phyloP scores from a whole-genome alignment of 2,113 vertebrate genomes.

The Hypocryptadius cinnamomeus region DNA sequence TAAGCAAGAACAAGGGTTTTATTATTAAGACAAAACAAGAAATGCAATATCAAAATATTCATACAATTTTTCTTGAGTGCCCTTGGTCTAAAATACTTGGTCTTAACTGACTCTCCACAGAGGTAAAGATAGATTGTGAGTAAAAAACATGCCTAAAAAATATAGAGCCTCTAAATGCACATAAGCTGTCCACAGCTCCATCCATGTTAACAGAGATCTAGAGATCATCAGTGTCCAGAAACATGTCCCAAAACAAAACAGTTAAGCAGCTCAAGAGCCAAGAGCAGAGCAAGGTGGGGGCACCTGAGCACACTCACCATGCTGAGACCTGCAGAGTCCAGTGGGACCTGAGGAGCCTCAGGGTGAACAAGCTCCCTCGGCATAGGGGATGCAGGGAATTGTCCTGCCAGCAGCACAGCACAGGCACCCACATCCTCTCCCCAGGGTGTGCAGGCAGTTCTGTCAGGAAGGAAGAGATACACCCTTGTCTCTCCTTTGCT shows the following conservation, averaged over 20 bases:
- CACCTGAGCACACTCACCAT: background rate
- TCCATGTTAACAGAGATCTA: background rate
- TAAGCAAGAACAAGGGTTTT: constrained; percentile 12
- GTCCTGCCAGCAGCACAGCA: background rate
- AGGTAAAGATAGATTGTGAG: background rate
- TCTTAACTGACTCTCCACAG: background rate
- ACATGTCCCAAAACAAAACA: background rate
- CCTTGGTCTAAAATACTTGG: background rate
- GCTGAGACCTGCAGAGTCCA: background rate
- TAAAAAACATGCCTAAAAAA: background rate
- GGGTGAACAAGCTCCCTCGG: background rate
- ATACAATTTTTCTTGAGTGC: background rate
- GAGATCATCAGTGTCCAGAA: background rate
- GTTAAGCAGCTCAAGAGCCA: background rate
- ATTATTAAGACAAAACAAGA: background rate
- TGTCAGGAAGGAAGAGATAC: background rate
- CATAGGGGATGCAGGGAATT: background rate
- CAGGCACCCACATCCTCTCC: accelerated
- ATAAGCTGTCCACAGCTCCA: background rate
- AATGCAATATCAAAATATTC: background rate
- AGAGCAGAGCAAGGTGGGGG: background rate
- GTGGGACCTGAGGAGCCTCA: background rate
- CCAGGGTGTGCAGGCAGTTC: background rate
- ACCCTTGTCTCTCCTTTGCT: background rate
- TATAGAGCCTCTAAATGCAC: background rate